Evolutionary conservation across 2,797 vertebrate species (phyloP).

Genomic region (Petrocephalus sullivani): DNA sequence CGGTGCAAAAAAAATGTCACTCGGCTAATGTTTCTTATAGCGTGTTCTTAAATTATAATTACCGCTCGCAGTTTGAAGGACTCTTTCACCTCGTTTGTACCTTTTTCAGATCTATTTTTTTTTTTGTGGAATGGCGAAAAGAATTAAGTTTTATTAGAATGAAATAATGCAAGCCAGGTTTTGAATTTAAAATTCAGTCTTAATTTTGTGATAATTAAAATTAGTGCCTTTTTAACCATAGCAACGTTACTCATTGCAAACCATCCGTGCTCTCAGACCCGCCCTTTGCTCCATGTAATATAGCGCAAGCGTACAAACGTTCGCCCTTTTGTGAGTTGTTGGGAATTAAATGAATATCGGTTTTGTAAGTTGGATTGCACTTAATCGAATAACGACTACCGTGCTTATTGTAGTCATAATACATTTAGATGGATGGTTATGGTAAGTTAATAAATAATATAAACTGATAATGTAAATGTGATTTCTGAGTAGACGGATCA

Average conservation of each 20-base stretch:
- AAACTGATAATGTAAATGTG: background rate
- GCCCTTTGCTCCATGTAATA: background rate
- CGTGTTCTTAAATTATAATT: background rate
- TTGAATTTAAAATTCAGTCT: background rate
- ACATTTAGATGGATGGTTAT: background rate
- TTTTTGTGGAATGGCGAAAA: background rate
- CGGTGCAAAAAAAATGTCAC: background rate
- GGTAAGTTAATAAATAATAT: background rate
- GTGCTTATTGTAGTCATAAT: background rate
- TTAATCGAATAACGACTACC: background rate
- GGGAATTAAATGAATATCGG: background rate
- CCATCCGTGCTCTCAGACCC: background rate
- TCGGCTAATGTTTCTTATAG: too few species aligned
- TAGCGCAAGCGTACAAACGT: background rate
- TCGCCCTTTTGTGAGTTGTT: background rate
- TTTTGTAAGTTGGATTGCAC: background rate
- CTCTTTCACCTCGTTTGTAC: background rate
- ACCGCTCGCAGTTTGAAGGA: background rate
- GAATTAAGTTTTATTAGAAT: background rate
- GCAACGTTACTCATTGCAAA: constrained; percentile 6
- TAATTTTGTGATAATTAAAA: background rate
- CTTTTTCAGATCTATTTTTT: background rate
- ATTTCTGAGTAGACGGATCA: background rate
- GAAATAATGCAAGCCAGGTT: background rate
- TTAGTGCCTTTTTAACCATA: background rate